A percentile compares a stretch with the other conserved stretches of the same genome.
Evolutionary conservation across 2,113 vertebrate species (phyloP).

Genomic region (Theristicus caerulescens): DNA sequence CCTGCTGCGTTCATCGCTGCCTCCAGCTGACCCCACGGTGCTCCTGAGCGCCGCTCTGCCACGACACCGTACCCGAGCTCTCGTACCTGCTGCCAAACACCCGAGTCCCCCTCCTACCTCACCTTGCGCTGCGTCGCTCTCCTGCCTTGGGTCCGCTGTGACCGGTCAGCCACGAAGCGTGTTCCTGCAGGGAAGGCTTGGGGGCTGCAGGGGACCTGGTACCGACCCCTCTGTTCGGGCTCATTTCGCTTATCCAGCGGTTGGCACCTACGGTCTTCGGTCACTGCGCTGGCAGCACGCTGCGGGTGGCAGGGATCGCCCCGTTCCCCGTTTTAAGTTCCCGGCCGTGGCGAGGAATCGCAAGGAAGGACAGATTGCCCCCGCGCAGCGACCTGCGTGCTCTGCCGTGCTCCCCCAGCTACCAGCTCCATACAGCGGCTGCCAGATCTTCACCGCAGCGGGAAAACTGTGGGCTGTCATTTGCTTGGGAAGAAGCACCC

Average conservation of each 20-base stretch:
- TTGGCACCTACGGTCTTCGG: neutral
- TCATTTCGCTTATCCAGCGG: accelerated
- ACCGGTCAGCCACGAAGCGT: accelerated
- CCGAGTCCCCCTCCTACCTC: neutral
- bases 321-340: neutral
- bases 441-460: neutral
- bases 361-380: neutral
- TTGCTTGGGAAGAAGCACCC: neutral
- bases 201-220: neutral
- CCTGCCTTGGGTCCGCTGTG: neutral
- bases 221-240: neutral
- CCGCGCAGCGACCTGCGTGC: accelerated
- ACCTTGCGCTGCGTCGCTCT: neutral
- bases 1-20: neutral
- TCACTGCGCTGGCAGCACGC: neutral
- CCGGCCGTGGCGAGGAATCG: accelerated
- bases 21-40: neutral
- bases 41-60: neutral
- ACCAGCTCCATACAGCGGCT: neutral
- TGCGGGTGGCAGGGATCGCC: neutral
- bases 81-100: neutral
- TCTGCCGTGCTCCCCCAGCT: neutral
- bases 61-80: accelerated
- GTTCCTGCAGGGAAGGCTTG: neutral
- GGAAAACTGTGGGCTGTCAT: neutral